These are phyloP conservation scores for Enteromius fasciolatus DNA, from an alignment of 2,797 vertebrate species.

Conservation along the genomic window DNA sequence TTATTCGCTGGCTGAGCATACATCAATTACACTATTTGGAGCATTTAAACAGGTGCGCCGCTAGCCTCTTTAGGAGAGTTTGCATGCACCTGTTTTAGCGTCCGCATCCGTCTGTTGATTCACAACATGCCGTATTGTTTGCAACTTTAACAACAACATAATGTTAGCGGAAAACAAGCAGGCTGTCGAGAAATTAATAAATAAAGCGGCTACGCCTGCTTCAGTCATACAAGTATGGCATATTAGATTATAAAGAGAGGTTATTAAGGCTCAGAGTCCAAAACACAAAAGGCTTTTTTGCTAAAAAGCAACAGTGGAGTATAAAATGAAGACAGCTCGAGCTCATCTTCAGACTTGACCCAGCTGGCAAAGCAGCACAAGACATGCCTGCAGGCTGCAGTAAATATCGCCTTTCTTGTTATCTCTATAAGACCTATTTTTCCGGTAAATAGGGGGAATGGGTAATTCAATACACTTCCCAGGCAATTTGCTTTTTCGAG, in stretches of 20 bases:
- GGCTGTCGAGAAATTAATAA: conserved; percentile 26
- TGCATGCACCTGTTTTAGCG: conserved; percentile 73
- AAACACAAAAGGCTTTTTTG: background rate
- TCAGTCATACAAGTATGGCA: background rate
- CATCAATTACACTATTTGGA: conserved; percentile 71
- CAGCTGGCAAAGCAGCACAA: conserved; percentile 56
- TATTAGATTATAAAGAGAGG: conserved; percentile 28
- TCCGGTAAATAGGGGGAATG: conserved; percentile 78
- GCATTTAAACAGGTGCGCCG: conserved; percentile 74
- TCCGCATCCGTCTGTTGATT: conserved; percentile 59
- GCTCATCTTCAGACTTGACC: conserved; percentile 19
- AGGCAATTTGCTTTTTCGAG: conserved; percentile 76
- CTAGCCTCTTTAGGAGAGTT: conserved; percentile 67
- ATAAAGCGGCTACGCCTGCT: background rate
- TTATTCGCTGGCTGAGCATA: conserved; percentile 71
- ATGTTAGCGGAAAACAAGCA: background rate
- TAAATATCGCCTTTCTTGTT: conserved; percentile 84
- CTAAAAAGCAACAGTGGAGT: conserved; percentile 16
- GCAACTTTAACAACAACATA: conserved; percentile 40
- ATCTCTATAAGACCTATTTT: conserved; percentile 78
- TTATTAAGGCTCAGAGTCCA: conserved; percentile 4
- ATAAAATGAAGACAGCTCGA: background rate
- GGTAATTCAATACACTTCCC: conserved; percentile 76
- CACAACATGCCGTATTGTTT: conserved; percentile 36
- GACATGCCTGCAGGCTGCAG: conserved; percentile 66